Conservation (phyloP, 2,113 vertebrate genomes). For the Hippopotamus amphibius region DNA sequence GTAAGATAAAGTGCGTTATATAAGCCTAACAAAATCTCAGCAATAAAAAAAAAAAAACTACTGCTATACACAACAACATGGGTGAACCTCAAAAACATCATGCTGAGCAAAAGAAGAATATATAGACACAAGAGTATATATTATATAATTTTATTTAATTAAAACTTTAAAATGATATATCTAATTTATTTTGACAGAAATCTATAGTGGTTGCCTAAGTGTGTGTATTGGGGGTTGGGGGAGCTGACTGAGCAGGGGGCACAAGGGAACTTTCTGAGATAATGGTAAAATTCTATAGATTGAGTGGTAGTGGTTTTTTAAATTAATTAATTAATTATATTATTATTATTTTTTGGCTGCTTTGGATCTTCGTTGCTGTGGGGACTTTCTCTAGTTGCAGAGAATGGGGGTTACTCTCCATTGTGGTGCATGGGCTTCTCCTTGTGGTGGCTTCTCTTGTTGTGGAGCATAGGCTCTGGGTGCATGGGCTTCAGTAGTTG, state of each 20-base stretch:
- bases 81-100: neutral
- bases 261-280: neutral
- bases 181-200: slow-evolving; percentile 29
- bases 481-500: too few species aligned
- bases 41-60: neutral
- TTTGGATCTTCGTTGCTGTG: too few species aligned
- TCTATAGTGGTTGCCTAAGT: neutral
- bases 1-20: neutral
- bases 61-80: neutral
- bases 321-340: too few species aligned
- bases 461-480: too few species aligned
- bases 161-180: neutral
- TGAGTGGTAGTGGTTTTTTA: neutral
- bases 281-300: neutral
- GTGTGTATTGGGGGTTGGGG: neutral
- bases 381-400: too few species aligned
- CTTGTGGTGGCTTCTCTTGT: too few species aligned
- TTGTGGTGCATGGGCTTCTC: too few species aligned
- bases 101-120: neutral
- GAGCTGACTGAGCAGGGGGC: neutral
- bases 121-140: neutral
- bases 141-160: neutral
- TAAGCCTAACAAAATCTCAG: neutral
- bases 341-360: too few species aligned
- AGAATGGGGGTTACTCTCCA: too few species aligned